Conservation (phyloP, 2,888 invertebrate species). For the Sepiola atlantica region DNA sequence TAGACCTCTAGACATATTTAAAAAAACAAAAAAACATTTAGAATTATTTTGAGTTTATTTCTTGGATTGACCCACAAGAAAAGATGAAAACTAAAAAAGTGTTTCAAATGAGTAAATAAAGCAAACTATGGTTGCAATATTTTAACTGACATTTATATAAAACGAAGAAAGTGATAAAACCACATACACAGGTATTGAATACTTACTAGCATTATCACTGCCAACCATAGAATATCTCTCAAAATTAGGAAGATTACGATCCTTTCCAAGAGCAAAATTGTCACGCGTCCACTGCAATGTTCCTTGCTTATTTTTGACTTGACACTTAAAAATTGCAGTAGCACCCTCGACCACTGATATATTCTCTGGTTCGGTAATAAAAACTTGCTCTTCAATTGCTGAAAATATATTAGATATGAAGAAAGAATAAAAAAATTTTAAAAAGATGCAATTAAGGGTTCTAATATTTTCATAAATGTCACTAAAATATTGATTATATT, state of each 20-base stretch:
- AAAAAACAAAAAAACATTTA: too few relatives aligned
- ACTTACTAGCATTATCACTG: constrained; percentile 75
- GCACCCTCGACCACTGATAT: constrained; percentile 91
- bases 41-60: neutral
- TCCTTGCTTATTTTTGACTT: constrained; percentile 90
- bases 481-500: too few relatives aligned
- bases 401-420: constrained; percentile 50
- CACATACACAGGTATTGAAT: neutral
- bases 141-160: neutral
- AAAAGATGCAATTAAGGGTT: too few relatives aligned
- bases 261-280: constrained; percentile 94
- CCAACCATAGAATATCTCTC: constrained; percentile 97
- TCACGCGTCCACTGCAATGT: constrained; percentile 97
- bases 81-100: neutral
- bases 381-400: constrained; percentile 82
- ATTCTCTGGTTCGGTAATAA: constrained; percentile 93
- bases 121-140: neutral
- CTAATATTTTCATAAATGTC: too few relatives aligned
- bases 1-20: too few relatives aligned
- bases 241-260: constrained; percentile 91
- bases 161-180: neutral
- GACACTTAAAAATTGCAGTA: constrained; percentile 91
- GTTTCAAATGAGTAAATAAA: neutral
- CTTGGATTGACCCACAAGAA: neutral
- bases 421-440: neutral